Evolutionary conservation across 2,888 invertebrate genomes (phyloP).

Genomic region (Tyria jacobaeae): DNA sequence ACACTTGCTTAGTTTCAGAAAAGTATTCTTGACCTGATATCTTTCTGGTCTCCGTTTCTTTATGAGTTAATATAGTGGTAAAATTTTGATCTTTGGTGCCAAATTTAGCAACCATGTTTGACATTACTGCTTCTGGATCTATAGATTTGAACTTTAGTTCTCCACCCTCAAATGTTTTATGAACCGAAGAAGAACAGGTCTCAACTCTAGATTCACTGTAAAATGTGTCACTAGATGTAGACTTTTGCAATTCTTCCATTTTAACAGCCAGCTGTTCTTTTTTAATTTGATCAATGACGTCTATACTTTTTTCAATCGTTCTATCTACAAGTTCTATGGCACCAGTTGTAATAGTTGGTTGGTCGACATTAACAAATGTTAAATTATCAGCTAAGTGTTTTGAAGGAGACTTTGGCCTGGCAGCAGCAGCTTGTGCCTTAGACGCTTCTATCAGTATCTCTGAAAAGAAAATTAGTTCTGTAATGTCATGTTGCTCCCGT

Average conservation of each 20-base stretch:
- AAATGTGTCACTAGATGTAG: conserved; percentile 73
- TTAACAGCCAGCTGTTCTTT: conserved; percentile 77
- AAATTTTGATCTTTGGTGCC: conserved; percentile 66
- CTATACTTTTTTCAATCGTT: conserved; percentile 78
- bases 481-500: conserved; percentile 16
- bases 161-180: conserved; percentile 71
- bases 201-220: conserved; percentile 77
- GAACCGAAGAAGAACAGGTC: conserved; percentile 79
- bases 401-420: conserved; percentile 80
- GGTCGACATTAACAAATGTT: conserved; percentile 81
- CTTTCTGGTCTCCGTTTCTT: conserved; percentile 82
- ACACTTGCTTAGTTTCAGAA: conserved; percentile 80
- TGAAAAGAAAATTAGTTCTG: conserved; percentile 62
- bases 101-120: conserved; percentile 78
- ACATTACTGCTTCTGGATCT: conserved; percentile 76
- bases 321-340: conserved; percentile 85
- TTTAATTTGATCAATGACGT: conserved; percentile 77
- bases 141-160: conserved; percentile 77
- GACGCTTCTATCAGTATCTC: conserved; percentile 75
- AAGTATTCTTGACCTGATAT: conserved; percentile 83
- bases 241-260: conserved; percentile 77
- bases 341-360: conserved; percentile 84
- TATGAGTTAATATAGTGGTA: conserved; percentile 81
- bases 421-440: conserved; percentile 70
- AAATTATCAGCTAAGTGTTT: conserved; percentile 81